Conservation (phyloP, 2,113 vertebrate genomes). For the Corydoras sp. region DNA sequence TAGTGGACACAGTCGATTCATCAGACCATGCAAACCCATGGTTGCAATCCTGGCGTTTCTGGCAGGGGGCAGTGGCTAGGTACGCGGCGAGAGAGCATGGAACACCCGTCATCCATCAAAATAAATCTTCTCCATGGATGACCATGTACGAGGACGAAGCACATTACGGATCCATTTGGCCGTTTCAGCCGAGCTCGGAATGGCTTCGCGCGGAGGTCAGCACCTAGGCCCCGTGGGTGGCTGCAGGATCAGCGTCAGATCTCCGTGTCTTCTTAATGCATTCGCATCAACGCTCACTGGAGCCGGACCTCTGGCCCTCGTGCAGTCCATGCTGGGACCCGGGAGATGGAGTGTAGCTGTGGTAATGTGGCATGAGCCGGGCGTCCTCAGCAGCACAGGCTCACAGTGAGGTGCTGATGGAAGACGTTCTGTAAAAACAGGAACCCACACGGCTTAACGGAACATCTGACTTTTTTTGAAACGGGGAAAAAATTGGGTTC, state of each 20-base stretch:
- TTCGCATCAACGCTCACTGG: conserved; percentile 16
- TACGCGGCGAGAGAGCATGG: conserved; percentile 3
- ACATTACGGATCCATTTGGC: conserved; percentile 38
- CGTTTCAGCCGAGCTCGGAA: conserved; percentile 32
- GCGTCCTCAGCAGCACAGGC: conserved; percentile 8
- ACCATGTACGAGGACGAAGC: conserved; percentile 19
- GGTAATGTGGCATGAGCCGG: not conserved
- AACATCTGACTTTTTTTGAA: not conserved
- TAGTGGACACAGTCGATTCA: too few relatives aligned
- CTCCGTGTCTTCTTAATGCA: conserved; percentile 37
- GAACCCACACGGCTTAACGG: too few relatives aligned
- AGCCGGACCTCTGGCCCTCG: conserved; percentile 36
- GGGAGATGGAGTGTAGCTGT: conserved; percentile 45
- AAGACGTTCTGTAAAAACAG: conserved; percentile 6
- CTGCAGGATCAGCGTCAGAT: not conserved
- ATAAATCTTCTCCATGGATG: conserved; percentile 16
- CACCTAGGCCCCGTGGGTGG: not conserved
- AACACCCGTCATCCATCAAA: conserved; percentile 32
- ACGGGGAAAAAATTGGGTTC: too few relatives aligned
- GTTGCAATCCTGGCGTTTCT: not conserved
- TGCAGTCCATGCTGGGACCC: conserved; percentile 40
- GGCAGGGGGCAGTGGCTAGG: not conserved
- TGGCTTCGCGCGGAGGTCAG: conserved; percentile 14
- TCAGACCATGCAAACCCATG: not conserved
- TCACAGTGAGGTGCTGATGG: conserved; percentile 42